Evolutionary conservation across 2,113 vertebrate genomes (phyloP).

Genomic region (Raja brachyura): DNA sequence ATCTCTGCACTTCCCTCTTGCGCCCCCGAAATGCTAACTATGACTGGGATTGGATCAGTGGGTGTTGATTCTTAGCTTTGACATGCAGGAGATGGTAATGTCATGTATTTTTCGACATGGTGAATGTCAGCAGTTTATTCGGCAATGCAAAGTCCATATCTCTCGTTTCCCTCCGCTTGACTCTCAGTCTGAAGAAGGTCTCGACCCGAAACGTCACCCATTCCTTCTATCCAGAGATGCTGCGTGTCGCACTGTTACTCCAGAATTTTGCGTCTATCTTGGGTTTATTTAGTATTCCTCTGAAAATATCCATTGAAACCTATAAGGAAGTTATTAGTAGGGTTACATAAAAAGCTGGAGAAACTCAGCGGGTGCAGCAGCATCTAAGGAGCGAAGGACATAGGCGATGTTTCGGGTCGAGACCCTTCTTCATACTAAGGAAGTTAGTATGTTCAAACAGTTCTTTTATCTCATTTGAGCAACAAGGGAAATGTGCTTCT

Average conservation of each 20-base stretch:
- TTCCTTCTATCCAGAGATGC: too few species aligned
- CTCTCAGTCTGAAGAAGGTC: too few species aligned
- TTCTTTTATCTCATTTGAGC: neutral
- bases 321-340: neutral
- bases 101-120: neutral
- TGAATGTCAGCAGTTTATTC: neutral
- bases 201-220: too few species aligned
- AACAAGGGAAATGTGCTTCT: neutral
- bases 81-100: neutral
- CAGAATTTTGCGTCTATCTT: too few species aligned
- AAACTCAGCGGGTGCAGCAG: too few species aligned
- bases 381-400: too few species aligned
- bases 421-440: too few species aligned
- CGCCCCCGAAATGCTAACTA: neutral
- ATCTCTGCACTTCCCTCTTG: neutral
- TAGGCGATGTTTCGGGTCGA: too few species aligned
- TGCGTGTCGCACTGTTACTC: too few species aligned
- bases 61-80: neutral
- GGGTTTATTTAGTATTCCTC: neutral
- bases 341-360: too few species aligned
- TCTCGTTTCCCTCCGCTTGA: too few species aligned
- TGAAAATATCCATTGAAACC: neutral
- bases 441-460: neutral
- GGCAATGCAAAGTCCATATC: neutral
- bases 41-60: neutral